Evolutionary conservation across 2,888 invertebrate species (phyloP).

Genomic region (Barypeithes pellucidus): DNA sequence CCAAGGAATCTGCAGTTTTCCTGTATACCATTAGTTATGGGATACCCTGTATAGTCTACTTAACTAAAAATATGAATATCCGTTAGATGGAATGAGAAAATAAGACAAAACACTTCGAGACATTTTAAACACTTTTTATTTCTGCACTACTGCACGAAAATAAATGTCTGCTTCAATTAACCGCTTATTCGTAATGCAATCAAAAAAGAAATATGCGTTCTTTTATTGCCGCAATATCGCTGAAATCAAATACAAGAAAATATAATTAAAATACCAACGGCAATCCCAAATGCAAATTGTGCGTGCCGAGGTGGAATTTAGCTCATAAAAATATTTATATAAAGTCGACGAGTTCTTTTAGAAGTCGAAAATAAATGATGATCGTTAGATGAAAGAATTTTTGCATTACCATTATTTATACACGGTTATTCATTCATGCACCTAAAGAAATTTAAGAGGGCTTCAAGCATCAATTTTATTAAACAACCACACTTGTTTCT

Average conservation of each 20-base stretch:
- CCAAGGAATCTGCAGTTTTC: too few species aligned
- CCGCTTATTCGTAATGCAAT: not conserved
- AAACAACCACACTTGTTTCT: too few species aligned
- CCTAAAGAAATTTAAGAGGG: too few species aligned
- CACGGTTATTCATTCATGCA: too few species aligned
- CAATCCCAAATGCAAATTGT: constrained; percentile 48
- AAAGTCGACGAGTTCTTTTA: constrained; percentile 26
- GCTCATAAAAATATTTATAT: constrained; percentile 46
- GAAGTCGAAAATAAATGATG: constrained; percentile 21
- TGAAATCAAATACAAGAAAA: constrained; percentile 39
- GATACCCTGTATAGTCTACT: too few species aligned
- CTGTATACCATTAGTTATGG: too few species aligned
- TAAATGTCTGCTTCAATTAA: constrained; percentile 7
- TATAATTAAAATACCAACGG: constrained; percentile 49
- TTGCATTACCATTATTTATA: too few species aligned
- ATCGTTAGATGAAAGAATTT: constrained; percentile 12
- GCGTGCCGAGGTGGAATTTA: constrained; percentile 47
- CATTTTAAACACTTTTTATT: not conserved
- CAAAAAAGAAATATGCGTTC: constrained; percentile 39
- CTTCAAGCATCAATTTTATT: too few species aligned
- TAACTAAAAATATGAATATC: too few species aligned
- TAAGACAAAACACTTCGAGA: too few species aligned
- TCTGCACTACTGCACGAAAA: not conserved
- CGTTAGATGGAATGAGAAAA: too few species aligned
- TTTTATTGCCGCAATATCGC: constrained; percentile 38